These are phyloP conservation scores for Hermetia illucens DNA, from an alignment of 1,140 invertebrate species.

Conservation along the genomic window DNA sequence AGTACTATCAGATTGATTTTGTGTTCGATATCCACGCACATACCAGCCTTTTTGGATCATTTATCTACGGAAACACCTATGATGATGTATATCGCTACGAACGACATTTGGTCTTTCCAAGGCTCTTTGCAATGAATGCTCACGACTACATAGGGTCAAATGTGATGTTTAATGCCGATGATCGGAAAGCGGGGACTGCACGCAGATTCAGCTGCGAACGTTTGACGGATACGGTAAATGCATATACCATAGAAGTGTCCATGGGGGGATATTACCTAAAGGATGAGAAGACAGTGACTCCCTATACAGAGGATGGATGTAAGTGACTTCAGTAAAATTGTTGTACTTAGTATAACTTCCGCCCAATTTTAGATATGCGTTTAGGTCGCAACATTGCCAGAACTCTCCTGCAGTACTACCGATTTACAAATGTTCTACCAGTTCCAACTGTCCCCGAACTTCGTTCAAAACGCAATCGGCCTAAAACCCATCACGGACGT, in stretches of 20 bases:
- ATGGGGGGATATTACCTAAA: constrained; percentile 66
- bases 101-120: constrained; percentile 76
- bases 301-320: constrained; percentile 85
- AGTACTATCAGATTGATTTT: constrained; percentile 76
- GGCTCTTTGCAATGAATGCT: constrained; percentile 67
- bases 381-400: constrained; percentile 62
- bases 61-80: constrained; percentile 92
- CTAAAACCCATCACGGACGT: constrained; percentile 33
- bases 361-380: constrained; percentile 34
- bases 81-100: constrained; percentile 77
- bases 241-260: constrained; percentile 74
- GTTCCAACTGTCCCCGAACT: constrained; percentile 36
- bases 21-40: constrained; percentile 92
- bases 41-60: constrained; percentile 78
- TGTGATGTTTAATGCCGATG: constrained; percentile 83
- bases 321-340: constrained; percentile 23
- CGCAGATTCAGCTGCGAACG: constrained; percentile 57
- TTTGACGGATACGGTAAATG: constrained; percentile 61
- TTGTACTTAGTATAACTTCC: neutral
- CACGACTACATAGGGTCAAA: constrained; percentile 69
- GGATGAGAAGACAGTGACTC: constrained; percentile 46
- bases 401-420: constrained; percentile 69
- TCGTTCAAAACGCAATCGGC: constrained; percentile 31
- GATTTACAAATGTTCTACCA: constrained; percentile 53
- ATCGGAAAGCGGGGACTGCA: constrained; percentile 71